phyloP scores from a whole-genome alignment of 2,113 vertebrate species.

The Tautogolabrus adspersus region DNA sequence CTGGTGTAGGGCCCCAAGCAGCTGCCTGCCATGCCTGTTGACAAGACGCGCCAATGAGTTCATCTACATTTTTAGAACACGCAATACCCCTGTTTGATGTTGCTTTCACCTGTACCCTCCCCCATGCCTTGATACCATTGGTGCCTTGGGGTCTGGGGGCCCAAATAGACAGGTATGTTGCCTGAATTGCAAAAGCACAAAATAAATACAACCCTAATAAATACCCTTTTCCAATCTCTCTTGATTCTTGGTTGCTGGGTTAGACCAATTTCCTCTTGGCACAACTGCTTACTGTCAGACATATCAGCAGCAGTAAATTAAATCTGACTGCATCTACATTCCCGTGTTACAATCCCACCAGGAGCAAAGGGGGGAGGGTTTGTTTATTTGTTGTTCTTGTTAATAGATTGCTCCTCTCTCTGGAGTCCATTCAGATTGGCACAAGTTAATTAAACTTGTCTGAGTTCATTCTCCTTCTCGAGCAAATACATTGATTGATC shows the following conservation, averaged over 20 bases:
- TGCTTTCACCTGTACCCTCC: too few relatives aligned
- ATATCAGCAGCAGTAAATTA: slow-evolving; percentile 17
- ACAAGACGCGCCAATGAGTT: too few relatives aligned
- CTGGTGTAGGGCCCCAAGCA: too few relatives aligned
- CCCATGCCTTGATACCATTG: too few relatives aligned
- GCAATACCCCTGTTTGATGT: too few relatives aligned
- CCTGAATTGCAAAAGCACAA: too few relatives aligned
- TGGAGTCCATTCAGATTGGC: slow-evolving; percentile 54
- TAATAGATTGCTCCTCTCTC: slow-evolving; percentile 58
- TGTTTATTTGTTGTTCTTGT: slow-evolving; percentile 56
- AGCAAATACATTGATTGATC: slow-evolving; percentile 24
- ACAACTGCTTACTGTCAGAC: background rate
- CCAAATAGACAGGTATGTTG: too few relatives aligned
- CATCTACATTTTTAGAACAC: too few relatives aligned
- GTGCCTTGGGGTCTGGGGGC: too few relatives aligned
- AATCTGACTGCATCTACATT: slow-evolving; percentile 36
- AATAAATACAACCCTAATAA: background rate
- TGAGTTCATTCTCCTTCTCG: slow-evolving; percentile 34
- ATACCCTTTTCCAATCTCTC: background rate
- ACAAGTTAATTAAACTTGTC: slow-evolving; percentile 60
- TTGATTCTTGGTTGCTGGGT: slow-evolving; percentile 5
- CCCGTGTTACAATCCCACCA: slow-evolving; percentile 29
- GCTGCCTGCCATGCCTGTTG: too few relatives aligned
- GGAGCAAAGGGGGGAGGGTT: slow-evolving; percentile 8
- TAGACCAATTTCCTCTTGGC: background rate